Conservation (phyloP, 2,797 vertebrate genomes). For the Delichon dasypus region DNA sequence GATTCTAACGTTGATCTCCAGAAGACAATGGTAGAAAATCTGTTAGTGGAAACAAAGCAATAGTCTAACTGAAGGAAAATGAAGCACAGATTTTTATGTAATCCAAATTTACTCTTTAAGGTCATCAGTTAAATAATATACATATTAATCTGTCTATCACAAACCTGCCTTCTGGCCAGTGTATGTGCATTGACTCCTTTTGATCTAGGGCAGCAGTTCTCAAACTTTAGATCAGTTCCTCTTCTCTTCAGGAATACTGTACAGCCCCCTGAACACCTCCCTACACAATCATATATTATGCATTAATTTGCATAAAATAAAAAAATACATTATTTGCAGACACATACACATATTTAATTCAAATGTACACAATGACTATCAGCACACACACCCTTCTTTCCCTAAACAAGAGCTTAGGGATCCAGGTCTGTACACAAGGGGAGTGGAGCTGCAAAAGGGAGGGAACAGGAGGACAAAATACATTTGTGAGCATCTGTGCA, state of each 20-base stretch:
- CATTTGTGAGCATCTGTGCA: neutral
- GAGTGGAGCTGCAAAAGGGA: neutral
- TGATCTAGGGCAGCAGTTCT: conserved; percentile 61
- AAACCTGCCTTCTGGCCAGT: conserved; percentile 24
- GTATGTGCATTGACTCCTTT: conserved; percentile 24
- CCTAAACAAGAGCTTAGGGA: neutral
- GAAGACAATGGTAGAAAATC: neutral
- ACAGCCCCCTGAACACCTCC: neutral
- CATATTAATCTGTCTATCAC: conserved; percentile 4
- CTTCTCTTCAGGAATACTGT: conserved; percentile 7
- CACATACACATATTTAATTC: conserved; percentile 33
- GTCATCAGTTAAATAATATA: conserved; percentile 31
- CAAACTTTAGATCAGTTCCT: conserved; percentile 21
- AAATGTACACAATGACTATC: conserved; percentile 36
- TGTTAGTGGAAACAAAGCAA: conserved; percentile 4
- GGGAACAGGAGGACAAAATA: conserved; percentile 8
- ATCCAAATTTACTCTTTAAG: conserved; percentile 25
- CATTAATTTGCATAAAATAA: conserved; percentile 52
- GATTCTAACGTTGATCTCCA: neutral
- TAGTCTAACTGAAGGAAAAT: conserved; percentile 46
- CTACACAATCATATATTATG: conserved; percentile 29
- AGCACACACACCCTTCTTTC: neutral
- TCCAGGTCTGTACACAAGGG: neutral
- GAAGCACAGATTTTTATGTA: conserved; percentile 44
- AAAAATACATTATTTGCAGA: conserved; percentile 58